Base-by-base conservation (phyloP, 2,113 vertebrate species). In the Fukomys damarensis region DNA sequence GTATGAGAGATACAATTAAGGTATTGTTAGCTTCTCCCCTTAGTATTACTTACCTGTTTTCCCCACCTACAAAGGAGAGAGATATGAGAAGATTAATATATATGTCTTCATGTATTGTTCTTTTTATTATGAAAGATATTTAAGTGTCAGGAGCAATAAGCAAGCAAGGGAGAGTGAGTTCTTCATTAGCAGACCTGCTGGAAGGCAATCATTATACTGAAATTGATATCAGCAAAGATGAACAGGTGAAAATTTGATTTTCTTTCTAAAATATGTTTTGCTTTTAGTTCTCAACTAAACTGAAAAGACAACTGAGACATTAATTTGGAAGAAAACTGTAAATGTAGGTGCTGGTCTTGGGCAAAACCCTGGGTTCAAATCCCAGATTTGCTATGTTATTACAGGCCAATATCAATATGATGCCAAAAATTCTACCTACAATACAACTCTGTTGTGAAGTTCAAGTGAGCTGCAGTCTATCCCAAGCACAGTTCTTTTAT, bases 11-110 rank as follows among this genome's bases (percentile, higher is more conserved):
- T 85, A 77, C 24, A 95, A 66, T 76, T 65, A 84, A 96, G 68
- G 24, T 66, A 52, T 38, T 93, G 32, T 93, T 93, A 93, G 13
- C 24, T 10, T 77, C 35, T 96, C 63, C 49, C 17, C 9, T 66
- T 41, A 89, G 54, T 41, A 11, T 49, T 54, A 95, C 24, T 65
- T 96, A 49, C 32, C 38, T 92, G 12, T 52, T 87, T 74, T 38
- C 17, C 17, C 20, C 52, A 43, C 3, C 54, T 86, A 82, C 3
- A 85, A n/a, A 92, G 13, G 2, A 65, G 85, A 89, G 46, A 41
- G 0, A 84, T 95, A 61, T 35, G 80, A 89, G 43, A 7, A 91
- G 74, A 95, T 84, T 94, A 79, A 52, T 89, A 93, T 77, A 89
- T 96, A n/a, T 93, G 17, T 91, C 26, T 49, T 89, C 32, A 68